Evolutionary conservation across 2,888 invertebrate genomes (phyloP), one percentile per base, ranked within the genome.

Genomic region (Rhogogaster chlorosoma): DNA sequence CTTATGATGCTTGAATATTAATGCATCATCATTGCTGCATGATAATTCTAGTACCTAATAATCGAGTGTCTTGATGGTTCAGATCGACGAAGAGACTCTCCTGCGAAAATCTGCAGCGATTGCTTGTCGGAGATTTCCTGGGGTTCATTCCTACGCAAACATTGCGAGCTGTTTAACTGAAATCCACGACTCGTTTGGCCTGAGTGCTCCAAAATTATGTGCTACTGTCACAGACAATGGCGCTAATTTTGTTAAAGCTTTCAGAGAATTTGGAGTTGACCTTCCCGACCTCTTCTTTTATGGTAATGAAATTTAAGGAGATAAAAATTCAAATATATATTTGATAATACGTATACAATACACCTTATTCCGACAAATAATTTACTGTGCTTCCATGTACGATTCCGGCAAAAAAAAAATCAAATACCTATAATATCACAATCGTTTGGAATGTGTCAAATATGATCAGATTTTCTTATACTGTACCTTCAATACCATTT

Each of bases 101-200:
- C n/a, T n/a, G n/a, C n/a, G n/a, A n/a, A n/a, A n/a, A n/a, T n/a
- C n/a, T n/a, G n/a, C n/a, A n/a, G n/a, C n/a, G n/a, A n/a, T n/a
- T n/a, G n/a, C n/a, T n/a, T n/a, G n/a, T n/a, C n/a, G n/a, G n/a
- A n/a, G n/a, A n/a, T n/a, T n/a, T n/a, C n/a, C n/a, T n/a, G n/a
- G n/a, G n/a, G n/a, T n/a, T n/a, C n/a, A n/a, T n/a, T n/a, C n/a
- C n/a, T n/a, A n/a, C n/a, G n/a, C n/a, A 22, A 77, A 73, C 26
- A 84, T 84, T 42, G 84, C 80, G 10, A 78, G 45, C 22, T 49
- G 77, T 15, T 49, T 84, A 7, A 64, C 45, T 1, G 38, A 80
- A n/a, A 80, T 84, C 26, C 84, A 84, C 15, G 18, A 18, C 0
- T 77, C 45, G 3, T 77, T 77, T 26, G 26, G 32, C 1, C 5